Conservation (phyloP, 2,888 invertebrate genomes). For the Parnassius mnemosyne region DNA sequence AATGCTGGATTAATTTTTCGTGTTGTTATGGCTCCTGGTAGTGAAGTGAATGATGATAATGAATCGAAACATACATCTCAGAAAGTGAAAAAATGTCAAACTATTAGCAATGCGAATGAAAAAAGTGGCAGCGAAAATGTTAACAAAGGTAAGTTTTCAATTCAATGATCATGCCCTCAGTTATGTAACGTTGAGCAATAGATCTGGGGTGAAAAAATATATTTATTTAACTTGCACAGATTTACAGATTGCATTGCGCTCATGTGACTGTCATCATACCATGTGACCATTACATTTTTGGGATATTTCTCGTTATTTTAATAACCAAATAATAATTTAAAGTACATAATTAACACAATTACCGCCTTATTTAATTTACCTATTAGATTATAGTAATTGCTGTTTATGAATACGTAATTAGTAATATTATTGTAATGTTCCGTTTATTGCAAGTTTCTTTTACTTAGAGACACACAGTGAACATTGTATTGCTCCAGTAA, state of each 20-base stretch:
- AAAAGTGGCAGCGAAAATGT: slow-evolving; percentile 66
- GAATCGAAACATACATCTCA: slow-evolving; percentile 68
- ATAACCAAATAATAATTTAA: neutral
- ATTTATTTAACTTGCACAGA: slow-evolving; percentile 37
- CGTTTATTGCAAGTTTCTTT: no score
- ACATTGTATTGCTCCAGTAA: neutral
- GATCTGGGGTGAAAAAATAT: slow-evolving; percentile 44
- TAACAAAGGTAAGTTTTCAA: slow-evolving; percentile 71
- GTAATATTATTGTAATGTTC: no score
- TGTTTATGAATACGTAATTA: no score
- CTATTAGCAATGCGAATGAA: slow-evolving; percentile 64
- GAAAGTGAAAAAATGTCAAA: slow-evolving; percentile 77
- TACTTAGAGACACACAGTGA: no score
- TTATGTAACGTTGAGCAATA: slow-evolving; percentile 73
- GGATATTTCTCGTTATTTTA: slow-evolving; percentile 3
- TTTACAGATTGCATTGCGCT: slow-evolving; percentile 46
- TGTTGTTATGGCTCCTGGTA: slow-evolving; percentile 81
- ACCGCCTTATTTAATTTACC: neutral
- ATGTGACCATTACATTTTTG: slow-evolving; percentile 50
- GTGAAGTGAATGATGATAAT: slow-evolving; percentile 80
- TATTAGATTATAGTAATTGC: no score
- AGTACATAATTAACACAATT: slow-evolving; percentile 1
- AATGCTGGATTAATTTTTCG: slow-evolving; percentile 74
- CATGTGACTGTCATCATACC: slow-evolving; percentile 64
- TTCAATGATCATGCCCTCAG: slow-evolving; percentile 65